A percentile compares a stretch with the other conserved stretches of the same genome.
These are phyloP conservation scores for Grantiella picta DNA, from an alignment of 2,113 vertebrate genomes.

Conservation along the genomic window DNA sequence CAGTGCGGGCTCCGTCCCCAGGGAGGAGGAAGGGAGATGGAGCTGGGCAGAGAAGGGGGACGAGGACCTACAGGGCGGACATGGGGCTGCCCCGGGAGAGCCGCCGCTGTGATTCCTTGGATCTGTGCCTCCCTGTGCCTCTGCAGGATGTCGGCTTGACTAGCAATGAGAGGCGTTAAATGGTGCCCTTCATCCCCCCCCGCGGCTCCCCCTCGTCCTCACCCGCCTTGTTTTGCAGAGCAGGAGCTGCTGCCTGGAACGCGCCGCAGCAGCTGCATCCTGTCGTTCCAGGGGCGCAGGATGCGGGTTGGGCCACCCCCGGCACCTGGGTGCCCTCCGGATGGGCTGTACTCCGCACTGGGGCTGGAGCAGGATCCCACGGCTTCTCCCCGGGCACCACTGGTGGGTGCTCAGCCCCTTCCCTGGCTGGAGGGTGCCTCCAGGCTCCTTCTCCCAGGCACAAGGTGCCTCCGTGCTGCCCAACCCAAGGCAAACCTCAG, in stretches of 20 bases:
- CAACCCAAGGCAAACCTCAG: background rate
- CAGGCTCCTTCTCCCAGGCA: background rate
- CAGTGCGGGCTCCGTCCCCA: background rate
- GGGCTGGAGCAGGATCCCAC: background rate
- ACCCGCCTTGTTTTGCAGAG: background rate
- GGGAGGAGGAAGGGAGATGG: background rate
- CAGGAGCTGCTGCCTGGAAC: slow-evolving; percentile 15
- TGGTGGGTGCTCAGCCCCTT: background rate
- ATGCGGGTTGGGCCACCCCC: slow-evolving; percentile 16
- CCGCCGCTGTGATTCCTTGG: background rate
- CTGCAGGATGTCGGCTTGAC: background rate
- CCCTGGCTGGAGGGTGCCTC: too few relatives aligned
- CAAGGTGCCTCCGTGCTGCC: background rate
- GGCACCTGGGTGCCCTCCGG: slow-evolving; percentile 14
- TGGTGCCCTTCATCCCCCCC: slow-evolving; percentile 10
- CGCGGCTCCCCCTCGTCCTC: background rate
- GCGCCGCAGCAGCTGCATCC: slow-evolving; percentile 61
- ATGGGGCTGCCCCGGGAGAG: background rate
- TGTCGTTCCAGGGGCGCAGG: background rate
- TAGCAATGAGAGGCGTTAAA: background rate
- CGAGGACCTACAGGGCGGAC: background rate
- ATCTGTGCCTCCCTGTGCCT: background rate
- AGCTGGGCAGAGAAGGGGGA: background rate
- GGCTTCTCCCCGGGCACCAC: background rate
- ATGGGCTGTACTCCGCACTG: slow-evolving; percentile 2